Base-by-base conservation (phyloP, 2,797 vertebrate genomes). In the Cephalopachus bancanus region DNA sequence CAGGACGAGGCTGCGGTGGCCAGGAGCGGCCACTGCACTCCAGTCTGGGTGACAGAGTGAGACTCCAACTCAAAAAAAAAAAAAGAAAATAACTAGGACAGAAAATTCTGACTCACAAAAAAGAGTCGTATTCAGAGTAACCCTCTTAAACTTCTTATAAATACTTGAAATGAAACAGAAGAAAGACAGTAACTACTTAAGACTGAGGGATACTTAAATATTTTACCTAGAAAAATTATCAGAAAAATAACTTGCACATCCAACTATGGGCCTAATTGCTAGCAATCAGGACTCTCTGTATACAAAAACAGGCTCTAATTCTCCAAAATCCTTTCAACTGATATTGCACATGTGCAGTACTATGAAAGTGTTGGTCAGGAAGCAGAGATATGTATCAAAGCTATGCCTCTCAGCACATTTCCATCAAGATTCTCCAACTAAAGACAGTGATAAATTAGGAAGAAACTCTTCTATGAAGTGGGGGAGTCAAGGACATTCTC, bases 41-140 rank as follows among this genome's bases (percentile, higher is more conserved):
- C 37, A 37, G 37, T 37, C 37, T 37, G 37, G 37, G 37, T 37
- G 37, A 37, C 37, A 37, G 37, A 37, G 37, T 37, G 37, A 37
- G 37, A 37, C 37, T 37, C 37, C 37, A 37, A 37, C 37, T 37
- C 37, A 37, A 37, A 37, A 37, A 37, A 37, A 37, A 37, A 37
- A 37, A 37, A 37, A 37, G 57, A 97, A 97, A 93, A 60, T 49
- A 97, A 95, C 51, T 62, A 79, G 37, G 53, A 49, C 55, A 94
- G 83, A 97, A 97, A 95, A 97, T 60, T 92, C 26, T 62, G 83
- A 84, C 88, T 92, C 64, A 78, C 49, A 59, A 78, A 65, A 75
- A 89, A 96, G 49, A 96, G 49, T 30, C 49, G 60, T 91, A 85
- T 81, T 96, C 16, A 74, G 62, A 96, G 83, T 51, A 95, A 79